These are phyloP conservation scores for Phrynosoma platyrhinos DNA, from an alignment of 2,113 vertebrate genomes.

Conservation along the genomic window DNA sequence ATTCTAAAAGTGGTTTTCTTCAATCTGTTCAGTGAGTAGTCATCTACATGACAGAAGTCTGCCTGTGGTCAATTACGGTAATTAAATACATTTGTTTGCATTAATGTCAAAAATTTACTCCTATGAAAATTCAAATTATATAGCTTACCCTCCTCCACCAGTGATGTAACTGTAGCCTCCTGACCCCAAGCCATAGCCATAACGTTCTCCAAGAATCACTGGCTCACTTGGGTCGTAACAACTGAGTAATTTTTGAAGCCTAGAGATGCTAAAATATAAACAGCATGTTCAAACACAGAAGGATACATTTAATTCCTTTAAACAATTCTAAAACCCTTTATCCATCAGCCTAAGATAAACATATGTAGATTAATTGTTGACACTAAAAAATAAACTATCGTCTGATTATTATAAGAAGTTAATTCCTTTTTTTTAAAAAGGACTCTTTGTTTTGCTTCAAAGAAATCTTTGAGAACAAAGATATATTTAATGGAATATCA, in stretches of 20 bases:
- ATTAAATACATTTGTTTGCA: background rate
- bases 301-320: slow-evolving; percentile 31
- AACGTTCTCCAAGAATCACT: slow-evolving; percentile 92
- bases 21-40: background rate
- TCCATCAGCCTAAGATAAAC: slow-evolving; percentile 10
- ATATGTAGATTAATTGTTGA: slow-evolving; percentile 10
- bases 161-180: slow-evolving; percentile 98
- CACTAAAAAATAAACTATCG: slow-evolving; percentile 5
- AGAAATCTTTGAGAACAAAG: background rate
- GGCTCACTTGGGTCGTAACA: slow-evolving; percentile 89
- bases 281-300: background rate
- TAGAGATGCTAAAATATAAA: slow-evolving; percentile 81
- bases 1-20: background rate
- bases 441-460: background rate
- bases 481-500: slow-evolving; percentile 10
- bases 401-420: slow-evolving; percentile 6
- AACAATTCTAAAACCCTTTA: slow-evolving; percentile 17
- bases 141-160: slow-evolving; percentile 92
- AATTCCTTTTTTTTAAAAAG: background rate
- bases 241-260: slow-evolving; percentile 89
- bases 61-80: background rate
- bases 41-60: background rate
- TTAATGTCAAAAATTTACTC: slow-evolving; percentile 10
- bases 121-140: slow-evolving; percentile 25
- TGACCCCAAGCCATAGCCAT: slow-evolving; percentile 91